These are phyloP conservation scores for Eucera pruinosa DNA, from an alignment of 2,888 invertebrate genomes.

Conservation along the genomic window DNA sequence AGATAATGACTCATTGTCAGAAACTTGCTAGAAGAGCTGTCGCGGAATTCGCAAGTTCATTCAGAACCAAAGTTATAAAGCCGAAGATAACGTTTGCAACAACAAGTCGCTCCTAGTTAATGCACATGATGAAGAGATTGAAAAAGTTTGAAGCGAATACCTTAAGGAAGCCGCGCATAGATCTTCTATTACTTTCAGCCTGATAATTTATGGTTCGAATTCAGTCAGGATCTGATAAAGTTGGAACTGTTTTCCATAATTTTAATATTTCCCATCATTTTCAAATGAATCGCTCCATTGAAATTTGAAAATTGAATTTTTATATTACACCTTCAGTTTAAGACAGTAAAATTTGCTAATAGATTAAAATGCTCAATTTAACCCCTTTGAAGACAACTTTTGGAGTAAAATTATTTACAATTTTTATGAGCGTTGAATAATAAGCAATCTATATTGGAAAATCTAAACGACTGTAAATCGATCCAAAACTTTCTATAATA, in stretches of 20 bases:
- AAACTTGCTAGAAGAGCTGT: background rate
- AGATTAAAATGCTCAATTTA: too few relatives aligned
- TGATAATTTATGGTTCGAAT: conserved; percentile 16
- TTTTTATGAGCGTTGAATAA: too few relatives aligned
- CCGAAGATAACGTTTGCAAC: conserved; percentile 7
- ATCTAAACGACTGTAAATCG: too few relatives aligned
- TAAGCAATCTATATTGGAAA: too few relatives aligned
- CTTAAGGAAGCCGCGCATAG: background rate
- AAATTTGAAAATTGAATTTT: background rate
- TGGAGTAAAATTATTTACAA: too few relatives aligned
- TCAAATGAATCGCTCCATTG: too few relatives aligned
- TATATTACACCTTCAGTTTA: background rate
- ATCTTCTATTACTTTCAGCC: conserved; percentile 3
- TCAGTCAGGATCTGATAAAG: background rate
- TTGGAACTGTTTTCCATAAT: background rate
- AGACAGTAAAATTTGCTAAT: background rate
- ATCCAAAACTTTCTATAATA: too few relatives aligned
- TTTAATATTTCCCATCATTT: too few relatives aligned
- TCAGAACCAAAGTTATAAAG: background rate
- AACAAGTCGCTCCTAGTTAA: conserved; percentile 6
- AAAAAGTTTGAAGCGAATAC: conserved; percentile 21
- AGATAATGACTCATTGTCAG: too few relatives aligned
- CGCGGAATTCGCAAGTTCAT: background rate
- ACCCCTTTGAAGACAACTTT: too few relatives aligned
- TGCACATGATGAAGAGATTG: conserved; percentile 10